Evolutionary conservation across 2,888 invertebrate genomes (phyloP).

Genomic region (Romanomermis culicivorax): DNA sequence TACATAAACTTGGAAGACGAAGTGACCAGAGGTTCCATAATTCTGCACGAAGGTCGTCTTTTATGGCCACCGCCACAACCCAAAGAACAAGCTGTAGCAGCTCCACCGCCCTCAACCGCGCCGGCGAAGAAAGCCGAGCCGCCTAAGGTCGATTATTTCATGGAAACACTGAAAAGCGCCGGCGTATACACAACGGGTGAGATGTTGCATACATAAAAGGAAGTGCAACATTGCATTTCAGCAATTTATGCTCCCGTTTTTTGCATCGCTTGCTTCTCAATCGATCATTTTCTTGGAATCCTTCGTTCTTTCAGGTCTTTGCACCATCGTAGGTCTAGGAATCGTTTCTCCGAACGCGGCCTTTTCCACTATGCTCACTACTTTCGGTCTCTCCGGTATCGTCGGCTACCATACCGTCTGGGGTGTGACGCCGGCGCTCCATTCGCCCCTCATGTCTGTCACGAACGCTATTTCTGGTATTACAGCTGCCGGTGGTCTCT

Average conservation of each 20-base stretch:
- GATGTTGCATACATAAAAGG: not conserved
- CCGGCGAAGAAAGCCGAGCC: conserved; percentile 16
- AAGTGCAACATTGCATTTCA: not conserved
- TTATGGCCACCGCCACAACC: conserved; percentile 57
- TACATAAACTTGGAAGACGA: conserved; percentile 60
- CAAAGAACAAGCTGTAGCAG: conserved; percentile 36
- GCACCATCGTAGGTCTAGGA: conserved; percentile 46
- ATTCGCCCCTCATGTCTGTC: conserved; percentile 75
- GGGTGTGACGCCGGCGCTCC: conserved; percentile 71
- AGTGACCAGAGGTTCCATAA: conserved; percentile 59
- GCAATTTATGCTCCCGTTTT: too few relatives aligned
- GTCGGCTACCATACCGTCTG: conserved; percentile 43
- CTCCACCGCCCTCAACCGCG: conserved; percentile 33
- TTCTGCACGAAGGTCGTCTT: conserved; percentile 49
- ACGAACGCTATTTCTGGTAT: conserved; percentile 77
- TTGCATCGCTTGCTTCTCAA: too few relatives aligned
- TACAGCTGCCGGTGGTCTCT: conserved; percentile 67
- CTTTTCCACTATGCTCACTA: conserved; percentile 66
- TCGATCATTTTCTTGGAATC: too few relatives aligned
- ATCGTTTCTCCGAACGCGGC: conserved; percentile 56
- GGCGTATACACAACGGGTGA: conserved; percentile 39
- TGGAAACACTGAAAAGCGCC: conserved; percentile 45
- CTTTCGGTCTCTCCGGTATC: conserved; percentile 55
- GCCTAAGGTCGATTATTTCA: conserved; percentile 44
- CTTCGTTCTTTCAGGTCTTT: conserved; percentile 42